Evolutionary conservation across 2,113 vertebrate species (phyloP), one percentile per base, ranked within the genome.

Genomic region (Rhabdomys dilectus): DNA sequence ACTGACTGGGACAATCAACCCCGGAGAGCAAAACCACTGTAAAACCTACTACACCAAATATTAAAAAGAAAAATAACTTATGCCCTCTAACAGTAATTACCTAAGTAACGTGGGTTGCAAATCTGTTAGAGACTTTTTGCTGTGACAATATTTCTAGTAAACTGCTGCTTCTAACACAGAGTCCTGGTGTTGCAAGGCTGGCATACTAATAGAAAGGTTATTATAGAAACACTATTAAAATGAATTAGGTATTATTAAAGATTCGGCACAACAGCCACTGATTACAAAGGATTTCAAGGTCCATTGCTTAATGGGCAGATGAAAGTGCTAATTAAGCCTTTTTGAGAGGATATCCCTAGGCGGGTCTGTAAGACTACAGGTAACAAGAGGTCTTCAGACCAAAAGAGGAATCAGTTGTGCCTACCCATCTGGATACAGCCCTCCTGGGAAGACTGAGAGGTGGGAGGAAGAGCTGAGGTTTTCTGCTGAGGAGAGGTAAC

Each of bases 231-330:
- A 96, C 91, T 94, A 96, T 97, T 96, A 98, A 97, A 97, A 97
- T 97, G 96, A 98, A 97, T 95, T 92, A 96, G 88, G 58, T 78
- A 91, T 91, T 97, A 98, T 97, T 97, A 97, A 98, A 98, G 96
- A 97, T 93, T 97, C 89, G 97, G 78, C 94, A 94, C 89, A 91
- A 98, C 95, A 92, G 91, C 34, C 6, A 68, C 96, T 93, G 95
- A 93, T 91, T 97, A 84, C 88, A 96, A 92, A 92, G 91, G 77
- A 95, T 93, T 94, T 96, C 93, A 88, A 96, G 88, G 84, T 81
- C 42, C 80, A 94, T 87, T 95, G 95, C 95, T 91, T 97, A 97
- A 97, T 88, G 75, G 93, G 92, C 51, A 94, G 97, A 97, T 89
- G 94, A 97, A 98, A 95, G 92, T 95, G 93, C 86, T 97, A 97